Base-by-base conservation (phyloP, 2,113 vertebrate genomes). In the Plecotus auritus region DNA sequence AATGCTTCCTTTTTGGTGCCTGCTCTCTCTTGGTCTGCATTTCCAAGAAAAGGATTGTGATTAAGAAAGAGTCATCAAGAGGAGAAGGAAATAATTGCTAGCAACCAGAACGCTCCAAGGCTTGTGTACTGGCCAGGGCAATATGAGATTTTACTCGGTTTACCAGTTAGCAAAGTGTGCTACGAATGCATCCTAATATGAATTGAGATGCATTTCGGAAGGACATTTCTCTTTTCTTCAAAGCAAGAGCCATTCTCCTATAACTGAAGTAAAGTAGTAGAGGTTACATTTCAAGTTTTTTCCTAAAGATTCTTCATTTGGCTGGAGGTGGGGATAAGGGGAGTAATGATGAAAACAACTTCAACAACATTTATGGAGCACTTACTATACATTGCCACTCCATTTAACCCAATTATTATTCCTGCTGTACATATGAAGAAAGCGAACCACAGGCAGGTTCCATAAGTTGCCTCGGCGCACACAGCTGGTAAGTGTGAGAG, bases 21-120 rank as follows among this genome's bases (percentile, higher is more conserved):
- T 32, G n/a, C 72, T 84, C 30, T 87, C 54, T 67, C 26, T 32
- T 49, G 18, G 26, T 85, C 66, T 78, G 28, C 61, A 40, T 72
- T 66, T 82, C 81, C 40, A 80, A 88, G 78, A 49, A 81, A 89
- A 90, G 78, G 13, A 23, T 1, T 78, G 5, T 93, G 88, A 92
- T 76, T 93, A 88, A 95, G 91, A 73, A 91, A 74, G 49, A 80
- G 23, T 87, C 91, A 96, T 82, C 70, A 66, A 78, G 40, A 90
- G 40, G 42, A 95, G 22, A 95, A 73, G 66, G 77, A 83, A 94
- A 91, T 69, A 42, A 77, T 26, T 90, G 56, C n/a, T 90, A 70
- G 73, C 37, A 77, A 88, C 20, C 2, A 26, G 64, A 82, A 77
- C 56, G 59, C 85, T 26, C 80, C 80, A 88, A 94, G 51, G 4